These are phyloP conservation scores for Engraulis encrasicolus DNA, from an alignment of 2,113 vertebrate genomes.

Conservation along the genomic window DNA sequence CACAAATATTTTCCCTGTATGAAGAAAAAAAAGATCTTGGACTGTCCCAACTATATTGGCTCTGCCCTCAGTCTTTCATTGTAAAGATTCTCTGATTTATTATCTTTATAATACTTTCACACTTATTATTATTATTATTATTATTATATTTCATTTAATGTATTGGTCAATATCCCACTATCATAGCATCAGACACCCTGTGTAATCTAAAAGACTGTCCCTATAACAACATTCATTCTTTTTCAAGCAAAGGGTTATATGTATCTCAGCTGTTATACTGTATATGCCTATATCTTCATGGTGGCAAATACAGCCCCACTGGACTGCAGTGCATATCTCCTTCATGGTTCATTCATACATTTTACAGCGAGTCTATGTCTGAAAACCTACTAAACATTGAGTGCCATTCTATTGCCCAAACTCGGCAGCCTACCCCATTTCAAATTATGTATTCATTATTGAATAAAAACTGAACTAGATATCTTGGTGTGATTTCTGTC, in stretches of 20 bases:
- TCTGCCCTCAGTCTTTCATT: background rate
- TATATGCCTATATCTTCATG: background rate
- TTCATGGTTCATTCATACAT: too few relatives aligned
- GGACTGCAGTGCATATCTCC: too few relatives aligned
- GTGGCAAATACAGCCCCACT: background rate
- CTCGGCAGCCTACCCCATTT: background rate
- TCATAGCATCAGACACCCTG: background rate
- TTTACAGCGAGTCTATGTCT: too few relatives aligned
- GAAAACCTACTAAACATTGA: background rate
- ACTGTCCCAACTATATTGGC: background rate
- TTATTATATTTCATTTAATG: background rate
- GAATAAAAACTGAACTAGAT: background rate
- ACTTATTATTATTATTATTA: too few relatives aligned
- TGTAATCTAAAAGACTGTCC: background rate
- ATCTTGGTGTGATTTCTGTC: too few relatives aligned
- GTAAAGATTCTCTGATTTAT: background rate
- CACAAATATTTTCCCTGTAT: background rate
- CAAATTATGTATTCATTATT: background rate
- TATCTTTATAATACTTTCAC: background rate
- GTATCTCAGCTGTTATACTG: background rate
- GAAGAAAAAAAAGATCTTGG: background rate
- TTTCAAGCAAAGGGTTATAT: background rate
- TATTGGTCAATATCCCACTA: background rate
- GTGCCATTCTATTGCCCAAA: background rate
- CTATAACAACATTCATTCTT: background rate